Evolutionary conservation across 2,113 vertebrate species (phyloP), one percentile per base, ranked within the genome.

Genomic region (Vanacampus margaritifer): DNA sequence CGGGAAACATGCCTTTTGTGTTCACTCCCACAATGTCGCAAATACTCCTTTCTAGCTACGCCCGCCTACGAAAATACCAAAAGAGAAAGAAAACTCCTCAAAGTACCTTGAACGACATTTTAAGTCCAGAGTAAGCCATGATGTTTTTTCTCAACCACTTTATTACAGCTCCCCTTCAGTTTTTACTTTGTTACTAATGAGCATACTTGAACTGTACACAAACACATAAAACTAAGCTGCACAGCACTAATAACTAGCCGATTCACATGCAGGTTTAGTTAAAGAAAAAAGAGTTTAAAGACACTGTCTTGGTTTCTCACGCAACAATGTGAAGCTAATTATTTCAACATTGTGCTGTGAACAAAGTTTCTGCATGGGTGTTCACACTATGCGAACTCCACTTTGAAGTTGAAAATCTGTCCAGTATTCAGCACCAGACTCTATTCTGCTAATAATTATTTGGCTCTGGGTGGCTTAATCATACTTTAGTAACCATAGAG

Each of bases 371-470:
- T 53, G 65, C 82, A 80, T 84, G 88, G 74, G 82, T 79, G 78
- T 84, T 75, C 83, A 77, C 83, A 78, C 83, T 63, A 73, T 77
- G 82, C 73, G 65, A 66, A 68, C 62, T 68, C 45, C 10, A 23
- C 68, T 90, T 88, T 87, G 86, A 90, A 86, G 83, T 85, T 53
- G 23, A 75, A 84, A 76, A 86, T 80, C 70, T 87, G 85, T 88
- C 87, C 80, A 82, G 71, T 87, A 74, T 72, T 77, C 69, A 73
- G 79, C 71, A 60, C 77, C 73, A 83, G 83, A 85, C 70, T 65
- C 62, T 81, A 79, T 79, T 79, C 72, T 60, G 82, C 70, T 90
- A 86, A 91, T 90, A 79, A 87, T 82, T 86, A 86, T 88, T 86
- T 86, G 75, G 79, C 77, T 83, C 60, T 65, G 50, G 57, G 72